Evolutionary conservation across 1,140 invertebrate species (phyloP), one percentile per base, ranked within the genome.

Genomic region (Drosophila insularis): DNA sequence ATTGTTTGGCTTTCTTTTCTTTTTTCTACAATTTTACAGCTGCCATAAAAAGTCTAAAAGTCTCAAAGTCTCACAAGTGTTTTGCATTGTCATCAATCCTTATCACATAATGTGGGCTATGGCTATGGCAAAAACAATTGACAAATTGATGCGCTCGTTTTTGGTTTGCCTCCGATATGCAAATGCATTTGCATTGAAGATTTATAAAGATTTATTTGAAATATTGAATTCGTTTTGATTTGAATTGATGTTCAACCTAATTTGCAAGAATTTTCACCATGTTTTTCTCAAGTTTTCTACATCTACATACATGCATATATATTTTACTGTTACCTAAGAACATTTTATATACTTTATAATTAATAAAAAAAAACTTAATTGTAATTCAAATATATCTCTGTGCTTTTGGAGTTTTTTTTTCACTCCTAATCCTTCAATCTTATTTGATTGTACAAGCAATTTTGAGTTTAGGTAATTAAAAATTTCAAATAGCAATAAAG

Each of bases 71-170:
- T 63, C 23, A 75, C 58, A 76, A 73, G 62, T 69, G 62, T 76
- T 63, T 8, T 27, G 40, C 65, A 76, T 69, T 73, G 68, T 75
- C 73, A 76, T 75, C 73, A 76, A 68, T 76, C 73, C 73, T 76
- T 46, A 56, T 56, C 71, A 10, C 63, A 46, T 39, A 74, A 62
- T 74, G 56, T 74, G 55, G 56, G 39, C 63, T 61, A 74, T 73
- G 60, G 71, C 32, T 2, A 35, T 11, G 32, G 10, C 27, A 35
- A 76, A 75, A 50, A 76, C 73, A 68, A 76, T 69, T 75, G 73
- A 76, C 73, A 75, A 76, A 76, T 76, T 69, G 73, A 35, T 55
- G 73, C 17, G 68, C 35, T 59, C 53, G 63, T 50, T 69, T 27
- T 75, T 40, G 10, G 27, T 27, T 27, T 13, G 14, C 27, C 8